Conservation (phyloP, 2,888 invertebrate species). For the Chloroclysta siterata region DNA sequence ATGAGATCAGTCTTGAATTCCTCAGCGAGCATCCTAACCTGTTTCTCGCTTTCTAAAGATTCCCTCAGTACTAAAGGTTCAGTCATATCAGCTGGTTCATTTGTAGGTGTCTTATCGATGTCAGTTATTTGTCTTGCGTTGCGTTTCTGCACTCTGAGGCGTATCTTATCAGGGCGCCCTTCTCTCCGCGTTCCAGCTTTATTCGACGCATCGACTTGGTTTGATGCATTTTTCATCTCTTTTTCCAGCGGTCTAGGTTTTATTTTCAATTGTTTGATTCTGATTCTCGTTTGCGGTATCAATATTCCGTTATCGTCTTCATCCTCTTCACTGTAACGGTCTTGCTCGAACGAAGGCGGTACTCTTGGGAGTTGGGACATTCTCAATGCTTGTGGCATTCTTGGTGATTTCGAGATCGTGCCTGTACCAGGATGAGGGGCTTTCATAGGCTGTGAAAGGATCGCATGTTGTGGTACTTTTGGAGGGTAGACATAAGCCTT, state of each 20-base stretch:
- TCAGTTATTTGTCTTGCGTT: constrained; percentile 43
- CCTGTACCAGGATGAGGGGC: background rate
- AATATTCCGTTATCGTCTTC: constrained; percentile 35
- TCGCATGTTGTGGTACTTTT: constrained; percentile 10
- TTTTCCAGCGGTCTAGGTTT: constrained; percentile 33
- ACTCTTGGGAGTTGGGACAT: constrained; percentile 20
- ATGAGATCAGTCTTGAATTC: constrained; percentile 81
- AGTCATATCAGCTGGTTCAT: constrained; percentile 79
- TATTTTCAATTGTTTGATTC: constrained; percentile 46
- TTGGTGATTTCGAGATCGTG: constrained; percentile 4
- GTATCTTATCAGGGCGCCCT: constrained; percentile 50
- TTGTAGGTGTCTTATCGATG: constrained; percentile 77
- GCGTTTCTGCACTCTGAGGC: constrained; percentile 26
- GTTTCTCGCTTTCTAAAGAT: constrained; percentile 80
- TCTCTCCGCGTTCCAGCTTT: constrained; percentile 66
- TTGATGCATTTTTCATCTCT: constrained; percentile 54
- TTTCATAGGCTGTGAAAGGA: background rate
- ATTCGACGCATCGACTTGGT: constrained; percentile 58
- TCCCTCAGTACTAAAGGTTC: constrained; percentile 79
- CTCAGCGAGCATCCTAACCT: constrained; percentile 73
- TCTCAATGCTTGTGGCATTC: constrained; percentile 23
- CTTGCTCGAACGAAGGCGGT: constrained; percentile 30
- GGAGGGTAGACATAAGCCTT: constrained; percentile 4
- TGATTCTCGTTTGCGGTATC: constrained; percentile 59
- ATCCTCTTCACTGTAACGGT: constrained; percentile 27